phyloP scores from a whole-genome alignment of 2,797 vertebrate genomes.

The Poecilia wingei region DNA sequence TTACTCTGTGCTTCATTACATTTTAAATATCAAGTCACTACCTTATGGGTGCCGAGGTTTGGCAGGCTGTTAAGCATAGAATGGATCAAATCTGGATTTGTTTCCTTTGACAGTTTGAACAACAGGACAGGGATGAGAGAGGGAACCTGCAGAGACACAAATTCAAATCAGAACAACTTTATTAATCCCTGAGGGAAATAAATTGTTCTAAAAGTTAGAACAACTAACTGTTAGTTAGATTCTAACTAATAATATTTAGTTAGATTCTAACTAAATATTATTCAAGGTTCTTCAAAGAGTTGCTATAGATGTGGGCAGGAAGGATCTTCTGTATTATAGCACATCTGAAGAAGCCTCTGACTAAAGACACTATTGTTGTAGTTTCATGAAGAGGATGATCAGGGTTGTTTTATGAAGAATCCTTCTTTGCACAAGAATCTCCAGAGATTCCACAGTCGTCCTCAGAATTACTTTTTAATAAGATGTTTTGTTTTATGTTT shows the following conservation, averaged over 20 bases:
- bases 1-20: background rate
- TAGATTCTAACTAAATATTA: background rate
- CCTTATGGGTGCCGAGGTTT: constrained; percentile 91
- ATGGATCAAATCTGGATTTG: constrained; percentile 80
- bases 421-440: background rate
- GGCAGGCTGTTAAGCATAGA: constrained; percentile 89
- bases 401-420: background rate
- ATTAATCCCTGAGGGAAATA: background rate
- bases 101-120: constrained; percentile 87
- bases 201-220: background rate
- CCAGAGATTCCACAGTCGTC: background rate
- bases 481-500: background rate
- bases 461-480: background rate
- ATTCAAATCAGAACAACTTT: background rate
- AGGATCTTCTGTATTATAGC: background rate
- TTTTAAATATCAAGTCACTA: constrained; percentile 39
- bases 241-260: too few relatives aligned
- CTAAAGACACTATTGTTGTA: background rate
- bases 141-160: constrained; percentile 82
- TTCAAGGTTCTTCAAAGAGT: background rate
- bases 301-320: background rate
- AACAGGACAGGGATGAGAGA: constrained; percentile 88
- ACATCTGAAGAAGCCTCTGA: background rate
- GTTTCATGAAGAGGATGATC: too few relatives aligned
- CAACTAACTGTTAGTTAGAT: too few relatives aligned